Base-by-base conservation (phyloP, 2,888 invertebrate species). In the Drosophila birchii region DNA sequence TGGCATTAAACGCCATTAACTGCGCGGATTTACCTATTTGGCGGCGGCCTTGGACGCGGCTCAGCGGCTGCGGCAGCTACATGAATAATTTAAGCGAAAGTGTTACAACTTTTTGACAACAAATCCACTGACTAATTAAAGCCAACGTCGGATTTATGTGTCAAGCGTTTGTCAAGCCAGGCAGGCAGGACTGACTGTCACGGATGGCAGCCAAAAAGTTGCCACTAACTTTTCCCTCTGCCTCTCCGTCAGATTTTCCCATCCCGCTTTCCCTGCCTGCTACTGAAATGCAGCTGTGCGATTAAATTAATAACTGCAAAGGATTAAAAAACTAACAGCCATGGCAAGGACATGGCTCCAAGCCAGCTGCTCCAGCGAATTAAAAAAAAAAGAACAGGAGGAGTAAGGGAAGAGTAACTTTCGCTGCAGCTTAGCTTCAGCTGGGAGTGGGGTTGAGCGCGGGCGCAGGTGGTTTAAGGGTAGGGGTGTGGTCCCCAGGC, bases 261-360 rank as follows among this genome's bases (percentile, higher is more conserved):
- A 23, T 18, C 16, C 12, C 51, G n/a, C 20, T 18, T 3, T 2
- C 8, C 54, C 36, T 41, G 64, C 53, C 36, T 49, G 64, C 56
- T 54, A 60, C 68, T 63, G 61, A 75, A 82, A 75, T 86, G 86
- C 84, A 84, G 88, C 87, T 88, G 81, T 76, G 87, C 74, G 80
- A 87, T 89, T 86, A 87, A 89, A 87, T 89, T 89, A 86, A 86
- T 89, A 86, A 89, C 79, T 85, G 80, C 74, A 79, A 82, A 78
- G 86, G 88, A 87, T 86, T 89, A 82, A 89, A 87, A 77, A 86
- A 82, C 74, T 75, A 84, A 81, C 79, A 75, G 76, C 79, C 79
- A 78, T 78, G 78, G 69, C 85, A 85, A 79, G 87, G 79, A 81
- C 89, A 86, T 73, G 77, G 77, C 64, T 70, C 55, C 61, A 66